Conservation (phyloP, 2,797 vertebrate species). For the Catamblyrhynchus diadema region DNA sequence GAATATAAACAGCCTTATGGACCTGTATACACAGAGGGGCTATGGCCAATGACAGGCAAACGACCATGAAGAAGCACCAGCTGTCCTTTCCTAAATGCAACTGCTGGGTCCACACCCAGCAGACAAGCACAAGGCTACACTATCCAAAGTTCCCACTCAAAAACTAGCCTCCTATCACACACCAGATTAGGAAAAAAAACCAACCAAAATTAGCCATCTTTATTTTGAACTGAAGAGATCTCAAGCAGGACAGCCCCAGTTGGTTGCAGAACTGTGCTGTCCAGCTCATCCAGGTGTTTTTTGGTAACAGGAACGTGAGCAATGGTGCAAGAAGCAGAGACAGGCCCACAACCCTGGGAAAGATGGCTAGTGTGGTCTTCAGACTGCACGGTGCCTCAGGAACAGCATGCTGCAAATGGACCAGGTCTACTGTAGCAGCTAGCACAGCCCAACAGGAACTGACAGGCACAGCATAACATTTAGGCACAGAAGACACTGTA, state of each 20-base stretch:
- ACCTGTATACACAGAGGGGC: not conserved
- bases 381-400: rapidly evolving
- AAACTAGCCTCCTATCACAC: not conserved
- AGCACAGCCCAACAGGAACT: not conserved
- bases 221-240: not conserved
- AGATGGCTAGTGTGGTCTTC: rapidly evolving
- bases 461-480: not conserved
- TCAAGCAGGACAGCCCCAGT: rapidly evolving
- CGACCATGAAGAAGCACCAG: not conserved
- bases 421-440: not conserved
- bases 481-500: rapidly evolving
- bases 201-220: not conserved
- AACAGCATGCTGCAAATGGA: not conserved
- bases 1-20: not conserved
- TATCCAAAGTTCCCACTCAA: not conserved
- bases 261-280: not conserved
- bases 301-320: rapidly evolving
- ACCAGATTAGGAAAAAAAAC: not conserved
- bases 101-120: not conserved
- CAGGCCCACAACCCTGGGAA: not conserved
- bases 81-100: not conserved
- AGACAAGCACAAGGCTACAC: not conserved
- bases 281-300: not conserved
- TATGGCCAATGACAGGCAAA: not conserved
- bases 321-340: not conserved